Base-by-base conservation (phyloP, 2,113 vertebrate species). In the Trematomus loennbergii region DNA sequence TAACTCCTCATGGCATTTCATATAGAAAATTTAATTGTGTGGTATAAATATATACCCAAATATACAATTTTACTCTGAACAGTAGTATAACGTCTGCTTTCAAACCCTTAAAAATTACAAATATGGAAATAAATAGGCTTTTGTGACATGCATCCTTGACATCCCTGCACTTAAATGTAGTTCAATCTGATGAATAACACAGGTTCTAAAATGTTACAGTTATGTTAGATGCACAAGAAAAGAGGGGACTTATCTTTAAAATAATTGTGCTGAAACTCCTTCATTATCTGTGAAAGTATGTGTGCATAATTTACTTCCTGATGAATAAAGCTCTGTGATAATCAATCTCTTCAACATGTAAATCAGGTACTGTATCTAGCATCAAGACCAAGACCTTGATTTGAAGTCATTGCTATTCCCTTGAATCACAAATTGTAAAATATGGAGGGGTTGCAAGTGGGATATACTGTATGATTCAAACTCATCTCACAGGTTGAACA, bases 271-370 rank as follows among this genome's bases (percentile, higher is more conserved):
- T 16, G 0, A 80, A 82, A 59, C 33, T 48, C 43, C 64, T 70
- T 76, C 59, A 15, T 16, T 79, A 76, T 82, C 64, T 53, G 54
- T 20, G 29, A 72, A 74, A 80, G 67, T 61, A 62, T 13, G 62
- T 25, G 16, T 15, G 82, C 69, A 76, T 75, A 79, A 83, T 89
- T 81, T 74, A 79, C 22, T 6, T 63, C 60, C 53, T 63, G 55
- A 84, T 75, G 67, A 83, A 79, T 46, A 72, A 82, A 84, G 50
- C 53, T 46, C 55, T n/a, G 58, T 50, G 75, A 65, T 78, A 75
- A 87, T 87, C 84, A 83, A 54, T 88, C 77, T 73, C 61, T 72
- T 82, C 78, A 88, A 88, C 86, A 78, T 83, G 82, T 72, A 78
- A 89, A 92, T 87, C 80, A 89, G 79, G 45, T 61, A 50, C 59